Evolutionary conservation across 2,888 invertebrate species (phyloP), one percentile per base, ranked within the genome.

Genomic region (Selenia dentaria): DNA sequence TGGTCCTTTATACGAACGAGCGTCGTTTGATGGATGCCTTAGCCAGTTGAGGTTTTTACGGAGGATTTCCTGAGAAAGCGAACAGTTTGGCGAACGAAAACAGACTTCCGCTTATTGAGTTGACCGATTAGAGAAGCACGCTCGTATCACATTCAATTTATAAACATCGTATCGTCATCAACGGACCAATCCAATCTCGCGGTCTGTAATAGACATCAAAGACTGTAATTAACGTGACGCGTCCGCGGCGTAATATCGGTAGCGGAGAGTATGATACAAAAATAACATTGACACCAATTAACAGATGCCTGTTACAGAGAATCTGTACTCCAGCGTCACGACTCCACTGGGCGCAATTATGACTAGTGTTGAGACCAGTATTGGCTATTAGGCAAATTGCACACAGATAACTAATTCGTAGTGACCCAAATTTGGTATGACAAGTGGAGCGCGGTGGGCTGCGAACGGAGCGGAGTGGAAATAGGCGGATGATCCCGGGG

Each of bases 341-440:
- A 66, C 69, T 67, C 61, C 60, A 62, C 55, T 48, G 52, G 43
- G 41, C 57, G 50, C 55, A 58, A 62, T 60, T 60, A 59, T 57
- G 57, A 45, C 38, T 28, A 56, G 51, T 45, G 53, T 56, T 55
- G 57, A 57, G 57, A 41, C 47, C 59, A 60, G 54, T 57, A 70
- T 72, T 62, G 67, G 56, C 60, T 63, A 76, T 73, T 77, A 76
- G 67, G 67, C 66, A 67, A 70, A 75, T 78, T 73, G 75, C 67
- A 68, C 66, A 70, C 63, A 65, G 70, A 69, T 76, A 80, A 74
- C 73, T 79, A 79, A 84, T 80, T 79, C 67, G 67, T 64, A 63
- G 74, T 85, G 86, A 85, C 85, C 86, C 75, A 83, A 81, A 83
- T 86, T 77, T 74, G 63, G 64, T 62, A 65, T 67, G 77, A 80